Evolutionary conservation across 1,140 invertebrate species (phyloP).

Genomic region (Phocides pigmalion): DNA sequence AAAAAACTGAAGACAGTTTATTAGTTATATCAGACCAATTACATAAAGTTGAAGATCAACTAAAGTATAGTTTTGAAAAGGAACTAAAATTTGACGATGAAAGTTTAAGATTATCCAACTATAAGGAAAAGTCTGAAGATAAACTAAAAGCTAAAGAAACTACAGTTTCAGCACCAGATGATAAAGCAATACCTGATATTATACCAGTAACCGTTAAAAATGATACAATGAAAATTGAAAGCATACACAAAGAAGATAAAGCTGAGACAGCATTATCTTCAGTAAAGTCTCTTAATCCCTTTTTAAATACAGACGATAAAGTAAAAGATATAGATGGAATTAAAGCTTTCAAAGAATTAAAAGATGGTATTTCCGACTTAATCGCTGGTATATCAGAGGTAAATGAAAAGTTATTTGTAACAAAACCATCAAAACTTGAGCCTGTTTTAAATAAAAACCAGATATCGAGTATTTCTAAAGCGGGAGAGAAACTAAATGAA

Average conservation of each 20-base stretch:
- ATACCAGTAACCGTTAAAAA: slow-evolving; percentile 54
- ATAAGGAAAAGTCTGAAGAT: slow-evolving; percentile 50
- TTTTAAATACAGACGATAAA: slow-evolving; percentile 66
- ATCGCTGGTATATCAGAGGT: slow-evolving; percentile 81
- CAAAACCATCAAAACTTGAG: slow-evolving; percentile 53
- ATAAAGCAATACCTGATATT: slow-evolving; percentile 51
- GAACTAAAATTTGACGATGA: slow-evolving; percentile 71
- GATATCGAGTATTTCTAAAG: slow-evolving; percentile 68
- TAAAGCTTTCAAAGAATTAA: slow-evolving; percentile 80
- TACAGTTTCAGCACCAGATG: slow-evolving; percentile 44
- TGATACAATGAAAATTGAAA: slow-evolving; percentile 50
- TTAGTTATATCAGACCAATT: slow-evolving; percentile 79
- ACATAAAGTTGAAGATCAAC: slow-evolving; percentile 77
- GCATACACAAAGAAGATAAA: slow-evolving; percentile 29
- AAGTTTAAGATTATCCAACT: slow-evolving; percentile 55
- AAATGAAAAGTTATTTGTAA: slow-evolving; percentile 76
- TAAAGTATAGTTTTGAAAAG: slow-evolving; percentile 77
- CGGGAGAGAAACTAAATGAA: slow-evolving; percentile 83
- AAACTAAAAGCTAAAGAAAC: slow-evolving; percentile 52
- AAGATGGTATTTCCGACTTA: slow-evolving; percentile 80
- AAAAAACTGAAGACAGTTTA: slow-evolving; percentile 80
- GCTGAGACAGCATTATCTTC: slow-evolving; percentile 35
- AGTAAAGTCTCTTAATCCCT: slow-evolving; percentile 68
- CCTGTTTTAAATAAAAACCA: slow-evolving; percentile 17
- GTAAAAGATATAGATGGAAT: slow-evolving; percentile 78